A percentile compares a stretch with the other conserved stretches of the same genome.
Conservation (phyloP, 30 jellyfish, hydroid and myxozoan genomes). For the Morbakka virulenta region DNA sequence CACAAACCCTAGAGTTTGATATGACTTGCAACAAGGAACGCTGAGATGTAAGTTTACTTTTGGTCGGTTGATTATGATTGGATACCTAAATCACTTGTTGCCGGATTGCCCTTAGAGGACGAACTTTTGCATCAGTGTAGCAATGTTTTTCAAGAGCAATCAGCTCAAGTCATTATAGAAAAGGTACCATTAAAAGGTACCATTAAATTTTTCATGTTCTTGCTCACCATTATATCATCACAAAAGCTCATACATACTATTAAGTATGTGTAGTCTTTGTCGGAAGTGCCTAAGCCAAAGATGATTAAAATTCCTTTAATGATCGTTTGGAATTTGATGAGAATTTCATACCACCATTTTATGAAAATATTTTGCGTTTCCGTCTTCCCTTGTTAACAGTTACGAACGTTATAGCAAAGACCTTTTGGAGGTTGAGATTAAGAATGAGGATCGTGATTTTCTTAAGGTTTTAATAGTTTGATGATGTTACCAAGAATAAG, state of each 20-base stretch:
- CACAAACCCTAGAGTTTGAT: neutral
- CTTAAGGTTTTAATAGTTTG: slow-evolving; percentile 18
- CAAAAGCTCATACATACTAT: slow-evolving; percentile 4
- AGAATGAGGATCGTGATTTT: too few species aligned
- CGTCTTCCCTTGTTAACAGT: slow-evolving; percentile 31
- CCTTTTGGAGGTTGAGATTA: slow-evolving; percentile 4
- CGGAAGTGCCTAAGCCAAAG: neutral
- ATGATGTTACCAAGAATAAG: neutral
- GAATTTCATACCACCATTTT: slow-evolving; percentile 36
- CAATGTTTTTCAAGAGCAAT: slow-evolving; percentile 15
- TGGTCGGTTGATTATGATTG: slow-evolving; percentile 25
- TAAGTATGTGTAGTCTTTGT: slow-evolving; percentile 20
- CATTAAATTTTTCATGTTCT: slow-evolving; percentile 4
- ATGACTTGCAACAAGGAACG: slow-evolving; percentile 6
- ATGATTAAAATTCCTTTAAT: slow-evolving; percentile 4
- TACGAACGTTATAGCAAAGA: slow-evolving; percentile 48
- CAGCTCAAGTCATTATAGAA: neutral
- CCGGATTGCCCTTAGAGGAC: neutral
- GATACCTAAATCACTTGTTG: neutral
- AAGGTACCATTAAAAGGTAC: neutral
- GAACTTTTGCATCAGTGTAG: slow-evolving; percentile 2
- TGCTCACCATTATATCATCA: slow-evolving; percentile 25
- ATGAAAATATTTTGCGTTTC: slow-evolving; percentile 47
- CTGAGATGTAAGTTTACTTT: neutral
- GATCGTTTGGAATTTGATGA: slow-evolving; percentile 31